Evolutionary conservation across 1,140 invertebrate genomes (phyloP).

Genomic region (Drosophila mojavensis): DNA sequence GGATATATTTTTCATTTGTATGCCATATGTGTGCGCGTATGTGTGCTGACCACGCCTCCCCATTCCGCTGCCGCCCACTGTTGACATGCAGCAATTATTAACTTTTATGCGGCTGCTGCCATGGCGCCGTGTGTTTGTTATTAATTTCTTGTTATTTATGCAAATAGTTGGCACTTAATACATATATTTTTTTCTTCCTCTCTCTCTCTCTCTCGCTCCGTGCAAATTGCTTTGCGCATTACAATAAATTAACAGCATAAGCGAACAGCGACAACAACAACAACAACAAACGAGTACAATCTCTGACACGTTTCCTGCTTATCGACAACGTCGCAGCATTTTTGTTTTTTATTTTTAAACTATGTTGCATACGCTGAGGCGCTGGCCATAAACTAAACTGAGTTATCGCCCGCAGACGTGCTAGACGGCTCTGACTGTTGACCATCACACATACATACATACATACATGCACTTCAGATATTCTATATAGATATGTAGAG

Average conservation of each 20-base stretch:
- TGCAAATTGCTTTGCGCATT: slow-evolving; percentile 71
- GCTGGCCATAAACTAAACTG: slow-evolving; percentile 61
- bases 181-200: slow-evolving; percentile 38
- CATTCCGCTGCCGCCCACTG: slow-evolving; percentile 39
- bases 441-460: slow-evolving; percentile 32
- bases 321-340: slow-evolving; percentile 55
- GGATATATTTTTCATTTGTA: slow-evolving; percentile 75
- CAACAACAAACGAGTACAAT: slow-evolving; percentile 19
- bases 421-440: slow-evolving; percentile 65
- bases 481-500: slow-evolving; percentile 20
- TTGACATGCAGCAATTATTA: slow-evolving; percentile 81
- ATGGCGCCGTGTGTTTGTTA: slow-evolving; percentile 80
- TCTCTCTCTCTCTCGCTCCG: slow-evolving; percentile 2
- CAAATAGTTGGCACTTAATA: slow-evolving; percentile 83
- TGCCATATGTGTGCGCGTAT: slow-evolving; percentile 53
- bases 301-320: slow-evolving; percentile 63
- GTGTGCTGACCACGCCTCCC: slow-evolving; percentile 14
- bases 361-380: slow-evolving; percentile 49
- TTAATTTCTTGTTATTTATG: slow-evolving; percentile 84
- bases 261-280: slow-evolving; percentile 28
- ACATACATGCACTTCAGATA: slow-evolving; percentile 31
- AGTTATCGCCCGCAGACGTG: slow-evolving; percentile 81
- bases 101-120: slow-evolving; percentile 79
- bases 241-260: slow-evolving; percentile 73
- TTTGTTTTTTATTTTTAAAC: slow-evolving; percentile 54